Conservation (phyloP, 2,888 invertebrate species). For the Pherbina coryleti region DNA sequence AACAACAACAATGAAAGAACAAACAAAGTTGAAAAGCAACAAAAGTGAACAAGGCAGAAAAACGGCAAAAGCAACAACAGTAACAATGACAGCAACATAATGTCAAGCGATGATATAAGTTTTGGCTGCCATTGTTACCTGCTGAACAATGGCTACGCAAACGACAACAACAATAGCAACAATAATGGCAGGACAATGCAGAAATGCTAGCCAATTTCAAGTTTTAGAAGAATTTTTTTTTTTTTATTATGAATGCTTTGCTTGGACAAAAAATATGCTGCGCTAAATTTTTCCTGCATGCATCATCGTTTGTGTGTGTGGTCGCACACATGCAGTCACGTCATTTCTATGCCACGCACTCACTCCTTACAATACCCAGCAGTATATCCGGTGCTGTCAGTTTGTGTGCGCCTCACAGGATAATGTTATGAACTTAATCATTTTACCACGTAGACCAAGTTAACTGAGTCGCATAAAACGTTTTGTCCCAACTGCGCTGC, state of each 20-base stretch:
- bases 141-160: conserved; percentile 29
- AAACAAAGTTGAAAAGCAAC: background rate
- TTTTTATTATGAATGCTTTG: background rate
- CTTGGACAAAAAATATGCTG: background rate
- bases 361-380: background rate
- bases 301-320: background rate
- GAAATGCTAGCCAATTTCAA: conserved; percentile 28
- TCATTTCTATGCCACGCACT: background rate
- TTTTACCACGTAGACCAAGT: conserved; percentile 40
- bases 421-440: conserved; percentile 38
- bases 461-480: conserved; percentile 41
- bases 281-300: background rate
- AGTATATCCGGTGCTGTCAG: background rate
- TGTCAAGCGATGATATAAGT: conserved; percentile 12
- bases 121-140: conserved; percentile 32
- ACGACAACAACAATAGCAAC: background rate
- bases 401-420: background rate
- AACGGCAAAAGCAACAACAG: background rate
- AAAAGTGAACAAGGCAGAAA: background rate
- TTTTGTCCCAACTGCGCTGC: conserved; percentile 12
- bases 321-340: background rate
- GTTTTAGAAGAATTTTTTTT: conserved; percentile 16
- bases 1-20: background rate
- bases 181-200: background rate
- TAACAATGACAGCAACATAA: conserved; percentile 8